Base-by-base conservation (phyloP, 1,140 invertebrate species). In the Chionoecetes opilio region DNA sequence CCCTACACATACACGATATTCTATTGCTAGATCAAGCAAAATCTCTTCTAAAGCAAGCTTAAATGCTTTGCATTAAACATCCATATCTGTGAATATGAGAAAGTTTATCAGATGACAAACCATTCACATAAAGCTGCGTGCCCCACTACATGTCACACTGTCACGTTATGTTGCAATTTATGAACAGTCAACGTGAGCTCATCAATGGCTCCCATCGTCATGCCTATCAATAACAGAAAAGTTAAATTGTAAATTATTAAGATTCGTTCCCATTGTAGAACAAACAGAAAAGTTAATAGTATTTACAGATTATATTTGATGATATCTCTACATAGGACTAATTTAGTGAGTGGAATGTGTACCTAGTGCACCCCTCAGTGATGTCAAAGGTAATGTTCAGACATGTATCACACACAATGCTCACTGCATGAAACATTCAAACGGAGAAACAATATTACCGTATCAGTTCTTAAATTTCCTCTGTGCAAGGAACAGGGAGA, bases 401-500 rank as follows among this genome's bases (percentile, higher is more conserved):
- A 75, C 21, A 75, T 75, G 63, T 75, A 75, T 75, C 63, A n/a
- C n/a, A n/a, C 63, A 75, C 21, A 75, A 75, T n/a, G 63, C 63
- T 75, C 63, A 75, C 63, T 75, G 63, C 63, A 75, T 75, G 63
- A 75, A 75, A 75, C n/a, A n/a, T 75, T 75, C 21, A n/a, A 75
- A 75, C 63, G 26, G 63, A n/a, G 21, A 75, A 75, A 75, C 63
- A 75, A 75, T 75, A 75, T 75, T 75, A 75, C 63, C 63, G n/a
- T 41, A 11, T 38, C 9, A 90, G 14, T 41, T 41, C 34, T 31
- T 90, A 90, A 41, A 41, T 90, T 90, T 37, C 88, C 88, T 41
- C 46, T 29, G 29, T 41, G 37, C 37, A 46, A 93, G 92, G 92
- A 93, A 93, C 92, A 93, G 92, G 92, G 92, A 93, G 92, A 92